Base-by-base conservation (phyloP, 2,888 invertebrate species). In the Adelphocoris suturalis region DNA sequence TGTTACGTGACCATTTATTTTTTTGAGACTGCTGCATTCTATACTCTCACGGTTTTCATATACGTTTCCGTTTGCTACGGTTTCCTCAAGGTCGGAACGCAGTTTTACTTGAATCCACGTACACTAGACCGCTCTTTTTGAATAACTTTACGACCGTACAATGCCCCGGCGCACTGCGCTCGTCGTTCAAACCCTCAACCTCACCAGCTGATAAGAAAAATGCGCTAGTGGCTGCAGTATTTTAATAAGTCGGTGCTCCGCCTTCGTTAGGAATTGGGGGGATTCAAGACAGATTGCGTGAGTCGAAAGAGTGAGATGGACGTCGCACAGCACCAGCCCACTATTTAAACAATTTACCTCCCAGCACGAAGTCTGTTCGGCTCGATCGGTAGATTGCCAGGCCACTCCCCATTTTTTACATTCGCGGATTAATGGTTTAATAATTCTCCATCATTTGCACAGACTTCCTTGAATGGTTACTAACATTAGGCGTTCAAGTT, bases 291-390 rank as follows among this genome's bases (percentile, higher is more conserved):
- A 68, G 68, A 68, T 68, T 68, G 68, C 68, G 68, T 68, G 68
- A 68, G 68, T 5, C 68, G 27, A 27, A 27, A 23, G 27, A 68
- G 68, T 23, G 68, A 68, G 68, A 68, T 68, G 68, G 68, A 68
- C 23, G 68, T 68, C 68, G 23, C 68, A 13, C 3, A 61, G 52
- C 52, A 7, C 57, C 76, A 37, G 19, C 13, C 28, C 78, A 46
- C 37, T 80, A 47, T 46, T 80, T 47, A 80, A 80, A 80, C 47
- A 46, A 80, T 80, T 80, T 47, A 80, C 37, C 47, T 19, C 19
- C 0, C 68, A 27, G 68, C 68, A 68, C 68, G 68, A 68, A 23
- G 68, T 68, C 68, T 19, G 68, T 68, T 68, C 23, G 68, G 23
- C 68, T 23, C 9, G 68, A 68, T 68, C 23, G 68, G 68, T 68